phyloP scores from a whole-genome alignment of 2,113 vertebrate species.

The Rhea pennata region DNA sequence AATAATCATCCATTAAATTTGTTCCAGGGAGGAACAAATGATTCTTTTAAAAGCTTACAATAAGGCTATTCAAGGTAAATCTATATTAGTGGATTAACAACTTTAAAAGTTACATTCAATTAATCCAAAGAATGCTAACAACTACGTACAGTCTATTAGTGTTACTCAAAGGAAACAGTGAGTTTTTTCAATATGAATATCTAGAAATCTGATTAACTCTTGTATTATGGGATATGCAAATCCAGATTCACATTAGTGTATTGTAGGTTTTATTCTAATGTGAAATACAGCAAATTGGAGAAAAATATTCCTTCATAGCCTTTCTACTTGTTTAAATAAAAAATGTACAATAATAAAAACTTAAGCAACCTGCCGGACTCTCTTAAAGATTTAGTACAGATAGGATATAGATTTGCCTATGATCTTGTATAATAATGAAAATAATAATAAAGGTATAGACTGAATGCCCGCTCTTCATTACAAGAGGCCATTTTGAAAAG shows the following conservation, averaged over 20 bases:
- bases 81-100: slow-evolving; percentile 66
- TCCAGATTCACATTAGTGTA: slow-evolving; percentile 17
- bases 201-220: slow-evolving; percentile 62
- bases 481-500: background rate
- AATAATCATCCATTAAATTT: slow-evolving; percentile 80
- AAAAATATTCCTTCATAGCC: background rate
- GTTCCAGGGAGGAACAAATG: slow-evolving; percentile 79
- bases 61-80: slow-evolving; percentile 85
- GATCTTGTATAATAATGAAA: slow-evolving; percentile 4
- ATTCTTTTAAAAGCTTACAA: slow-evolving; percentile 79
- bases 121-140: slow-evolving; percentile 86
- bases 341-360: background rate
- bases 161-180: slow-evolving; percentile 43
- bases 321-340: background rate
- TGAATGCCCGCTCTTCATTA: background rate
- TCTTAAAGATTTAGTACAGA: background rate
- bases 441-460: background rate
- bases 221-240: slow-evolving; percentile 55
- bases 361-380: background rate
- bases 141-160: slow-evolving; percentile 77
- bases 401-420: background rate
- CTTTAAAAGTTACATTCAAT: slow-evolving; percentile 82
- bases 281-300: slow-evolving; percentile 30
- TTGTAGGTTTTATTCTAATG: background rate
- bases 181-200: slow-evolving; percentile 30